Conservation (phyloP, 2,797 vertebrate genomes). For the Tiaroga cobitis region DNA sequence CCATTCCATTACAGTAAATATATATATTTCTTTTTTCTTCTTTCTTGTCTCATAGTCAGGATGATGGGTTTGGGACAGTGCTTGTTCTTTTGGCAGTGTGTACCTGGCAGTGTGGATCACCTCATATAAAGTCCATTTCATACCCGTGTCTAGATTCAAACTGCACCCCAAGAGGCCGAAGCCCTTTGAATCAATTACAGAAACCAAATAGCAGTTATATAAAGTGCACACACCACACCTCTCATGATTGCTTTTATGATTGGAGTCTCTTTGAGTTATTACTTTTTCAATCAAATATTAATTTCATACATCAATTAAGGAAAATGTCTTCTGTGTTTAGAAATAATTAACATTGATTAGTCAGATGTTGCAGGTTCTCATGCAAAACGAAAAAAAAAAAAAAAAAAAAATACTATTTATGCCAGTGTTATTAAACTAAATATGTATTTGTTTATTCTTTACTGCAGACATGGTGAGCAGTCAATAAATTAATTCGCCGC, state of each 20-base stretch:
- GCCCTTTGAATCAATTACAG: conserved; percentile 70
- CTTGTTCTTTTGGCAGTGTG: background rate
- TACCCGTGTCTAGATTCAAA: conserved; percentile 68
- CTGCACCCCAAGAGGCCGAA: conserved; percentile 62
- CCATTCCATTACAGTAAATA: background rate
- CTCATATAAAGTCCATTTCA: conserved; percentile 73
- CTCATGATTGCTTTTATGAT: conserved; percentile 52
- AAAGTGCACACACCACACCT: conserved; percentile 64
- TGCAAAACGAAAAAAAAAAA: conserved; percentile 6
- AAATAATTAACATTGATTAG: conserved; percentile 29
- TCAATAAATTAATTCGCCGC: background rate
- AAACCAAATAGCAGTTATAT: conserved; percentile 74
- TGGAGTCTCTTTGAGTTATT: conserved; percentile 60
- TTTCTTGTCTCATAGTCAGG: background rate
- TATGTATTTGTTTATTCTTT: conserved; percentile 14
- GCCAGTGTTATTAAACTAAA: background rate
- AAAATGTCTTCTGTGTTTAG: conserved; percentile 30
- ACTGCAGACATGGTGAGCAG: background rate
- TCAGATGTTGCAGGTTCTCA: background rate
- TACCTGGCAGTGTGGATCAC: conserved; percentile 65
- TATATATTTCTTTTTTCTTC: no score
- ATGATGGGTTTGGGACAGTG: background rate
- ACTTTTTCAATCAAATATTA: conserved; percentile 39
- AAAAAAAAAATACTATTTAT: background rate
- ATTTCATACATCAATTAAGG: conserved; percentile 31